A percentile compares a stretch with the other conserved stretches of the same genome.
These are phyloP conservation scores for Teleogryllus oceanicus DNA, from an alignment of 2,888 invertebrate species.

Conservation along the genomic window DNA sequence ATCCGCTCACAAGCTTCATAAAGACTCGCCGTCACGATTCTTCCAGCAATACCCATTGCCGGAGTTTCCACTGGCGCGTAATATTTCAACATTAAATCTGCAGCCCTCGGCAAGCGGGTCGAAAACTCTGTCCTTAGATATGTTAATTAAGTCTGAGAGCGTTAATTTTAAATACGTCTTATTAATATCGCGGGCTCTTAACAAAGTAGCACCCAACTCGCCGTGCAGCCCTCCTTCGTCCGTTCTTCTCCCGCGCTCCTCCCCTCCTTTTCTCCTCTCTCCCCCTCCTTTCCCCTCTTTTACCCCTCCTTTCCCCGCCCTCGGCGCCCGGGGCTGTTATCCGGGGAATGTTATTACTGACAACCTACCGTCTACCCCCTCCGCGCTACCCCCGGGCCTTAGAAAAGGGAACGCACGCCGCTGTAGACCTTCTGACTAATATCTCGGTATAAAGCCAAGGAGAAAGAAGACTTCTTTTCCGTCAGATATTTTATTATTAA, in stretches of 20 bases:
- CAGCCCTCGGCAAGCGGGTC: neutral
- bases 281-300: neutral
- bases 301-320: slow-evolving; percentile 22
- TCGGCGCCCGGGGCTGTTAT: slow-evolving; percentile 29
- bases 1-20: neutral
- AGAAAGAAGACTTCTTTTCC: slow-evolving; percentile 18
- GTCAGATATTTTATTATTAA: slow-evolving; percentile 26
- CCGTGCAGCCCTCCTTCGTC: neutral
- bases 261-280: neutral
- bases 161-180: slow-evolving; percentile 18
- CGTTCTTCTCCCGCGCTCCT: neutral
- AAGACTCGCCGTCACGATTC: neutral
- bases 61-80: neutral
- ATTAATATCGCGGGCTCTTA: slow-evolving; percentile 6
- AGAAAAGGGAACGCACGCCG: neutral
- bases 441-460: slow-evolving; percentile 25
- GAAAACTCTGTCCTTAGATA: slow-evolving; percentile 6
- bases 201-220: slow-evolving; percentile 5
- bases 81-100: slow-evolving; percentile 10
- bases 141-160: slow-evolving; percentile 9
- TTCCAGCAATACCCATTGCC: neutral
- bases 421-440: slow-evolving; percentile 21
- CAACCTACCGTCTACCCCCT: slow-evolving; percentile 28
- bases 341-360: slow-evolving; percentile 30
- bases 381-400: neutral